A percentile compares a stretch with the other conserved stretches of the same genome.
These are phyloP conservation scores for Pardalotus punctatus DNA, from an alignment of 2,113 vertebrate species.

Conservation along the genomic window DNA sequence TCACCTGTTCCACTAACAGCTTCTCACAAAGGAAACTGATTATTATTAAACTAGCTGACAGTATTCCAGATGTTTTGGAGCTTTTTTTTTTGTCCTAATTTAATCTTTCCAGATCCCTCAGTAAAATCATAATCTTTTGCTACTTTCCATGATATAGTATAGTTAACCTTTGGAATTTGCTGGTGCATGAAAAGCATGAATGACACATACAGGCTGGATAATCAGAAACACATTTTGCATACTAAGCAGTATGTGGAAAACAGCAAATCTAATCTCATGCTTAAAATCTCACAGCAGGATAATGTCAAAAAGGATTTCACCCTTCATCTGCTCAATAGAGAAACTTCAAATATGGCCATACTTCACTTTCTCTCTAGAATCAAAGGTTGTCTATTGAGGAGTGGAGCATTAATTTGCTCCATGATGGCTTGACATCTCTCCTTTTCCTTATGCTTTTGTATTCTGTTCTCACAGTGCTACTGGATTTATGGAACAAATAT, in stretches of 20 bases:
- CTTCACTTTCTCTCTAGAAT: not conserved
- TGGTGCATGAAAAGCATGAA: slow-evolving; percentile 12
- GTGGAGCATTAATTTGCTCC: slow-evolving; percentile 1
- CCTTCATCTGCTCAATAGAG: not conserved
- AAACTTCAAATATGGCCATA: slow-evolving; percentile 25
- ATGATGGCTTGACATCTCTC: not conserved
- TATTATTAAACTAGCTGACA: not conserved
- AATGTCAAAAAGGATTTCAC: slow-evolving; percentile 29
- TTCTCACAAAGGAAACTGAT: not conserved
- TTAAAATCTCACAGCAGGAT: slow-evolving; percentile 31
- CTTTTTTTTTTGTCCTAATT: not conserved
- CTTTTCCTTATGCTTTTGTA: slow-evolving; percentile 30
- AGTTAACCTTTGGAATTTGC: slow-evolving; percentile 41
- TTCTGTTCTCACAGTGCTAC: slow-evolving; percentile 43
- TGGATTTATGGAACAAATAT: not conserved
- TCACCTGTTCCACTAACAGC: not conserved
- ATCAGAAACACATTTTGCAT: not conserved
- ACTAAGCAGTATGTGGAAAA: not conserved
- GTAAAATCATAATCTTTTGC: not conserved
- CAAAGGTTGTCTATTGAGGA: not conserved
- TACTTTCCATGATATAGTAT: not conserved
- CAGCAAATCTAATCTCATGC: slow-evolving; percentile 16
- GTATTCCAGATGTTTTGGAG: not conserved
- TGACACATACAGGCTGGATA: slow-evolving; percentile 1
- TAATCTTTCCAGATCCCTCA: not conserved